Evolutionary conservation across 1,140 invertebrate genomes (phyloP), one percentile per base, ranked within the genome.

Genomic region (Procambarus virginalis): DNA sequence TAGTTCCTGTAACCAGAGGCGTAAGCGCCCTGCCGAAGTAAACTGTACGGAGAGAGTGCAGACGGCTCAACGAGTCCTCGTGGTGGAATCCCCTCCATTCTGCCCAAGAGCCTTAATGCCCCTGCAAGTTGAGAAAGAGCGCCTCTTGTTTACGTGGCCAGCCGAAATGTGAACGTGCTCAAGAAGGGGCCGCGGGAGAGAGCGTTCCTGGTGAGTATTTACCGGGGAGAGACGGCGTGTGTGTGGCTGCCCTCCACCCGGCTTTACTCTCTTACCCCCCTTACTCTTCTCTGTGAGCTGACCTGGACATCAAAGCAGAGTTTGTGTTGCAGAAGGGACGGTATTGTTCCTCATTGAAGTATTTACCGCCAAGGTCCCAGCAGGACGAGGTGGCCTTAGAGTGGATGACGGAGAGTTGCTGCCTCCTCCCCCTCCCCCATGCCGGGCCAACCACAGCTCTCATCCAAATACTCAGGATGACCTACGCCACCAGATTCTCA

Each of bases 141-240:
- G 51, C 64, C 80, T 76, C 86, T 89, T 89, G 86, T 89, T 76
- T 82, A 89, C 86, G 86, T 76, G 80, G 79, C 86, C 79, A 77
- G 79, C 80, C 80, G 86, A 82, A 89, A 83, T 89, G 86, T 89
- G 86, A 89, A 89, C 86, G 86, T 89, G 86, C 86, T 83, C 80
- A 89, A 89, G 80, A 89, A 34, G 86, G 76, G 76, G 76, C 76
- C 22, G 76, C 9, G 76, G 46, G 76, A 86, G 85, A 68, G 85
- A 49, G 76, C 58, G 68, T 80, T 64, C 75, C 84, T 48, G 20
- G 73, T 68, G 85, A 86, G 85, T 86, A 86, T 86, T 86, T 86
- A 86, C 85, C 45, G 85, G 85, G 55, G 84, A 77, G 55, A 85
- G 84, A 17, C 80, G 58, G 83, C 22, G 73, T 75, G 83, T 82